A percentile compares a stretch with the other conserved stretches of the same genome.
Evolutionary conservation across 2,888 invertebrate genomes (phyloP).

Genomic region (Gibbula magus): DNA sequence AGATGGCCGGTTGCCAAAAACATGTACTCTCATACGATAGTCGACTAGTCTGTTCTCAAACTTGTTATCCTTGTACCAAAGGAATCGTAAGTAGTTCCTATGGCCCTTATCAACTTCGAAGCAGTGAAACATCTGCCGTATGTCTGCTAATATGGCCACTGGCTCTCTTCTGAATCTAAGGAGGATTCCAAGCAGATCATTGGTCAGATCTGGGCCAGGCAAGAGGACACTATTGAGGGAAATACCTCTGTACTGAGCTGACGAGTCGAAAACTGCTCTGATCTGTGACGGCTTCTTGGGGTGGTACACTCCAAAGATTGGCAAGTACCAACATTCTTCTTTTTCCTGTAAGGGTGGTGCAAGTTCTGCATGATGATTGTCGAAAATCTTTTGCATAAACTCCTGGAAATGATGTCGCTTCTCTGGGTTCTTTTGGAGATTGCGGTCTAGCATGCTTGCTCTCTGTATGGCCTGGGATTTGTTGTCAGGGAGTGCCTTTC

Average conservation of each 20-base stretch:
- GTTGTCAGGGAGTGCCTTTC: conserved; percentile 39
- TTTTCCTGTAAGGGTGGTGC: conserved; percentile 36
- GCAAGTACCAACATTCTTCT: conserved; percentile 45
- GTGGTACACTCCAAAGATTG: conserved; percentile 44
- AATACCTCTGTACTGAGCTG: conserved; percentile 37
- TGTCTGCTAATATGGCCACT: conserved; percentile 40
- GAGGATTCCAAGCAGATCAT: conserved; percentile 42
- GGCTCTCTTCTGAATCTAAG: conserved; percentile 40
- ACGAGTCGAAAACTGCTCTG: conserved; percentile 45
- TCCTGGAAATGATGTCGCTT: conserved; percentile 41
- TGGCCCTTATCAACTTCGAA: conserved; percentile 42
- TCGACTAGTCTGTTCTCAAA: conserved; percentile 27
- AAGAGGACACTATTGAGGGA: conserved; percentile 44
- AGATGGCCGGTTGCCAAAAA: conserved; percentile 31
- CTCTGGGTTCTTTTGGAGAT: conserved; percentile 32
- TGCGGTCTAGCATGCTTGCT: conserved; percentile 36
- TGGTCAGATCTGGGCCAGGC: conserved; percentile 43
- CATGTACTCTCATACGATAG: too few relatives aligned
- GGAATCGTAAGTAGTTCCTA: conserved; percentile 40
- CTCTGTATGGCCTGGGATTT: conserved; percentile 29
- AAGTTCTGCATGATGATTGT: conserved; percentile 40
- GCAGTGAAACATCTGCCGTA: conserved; percentile 48
- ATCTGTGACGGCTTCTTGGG: conserved; percentile 41
- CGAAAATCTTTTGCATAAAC: conserved; percentile 43
- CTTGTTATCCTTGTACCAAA: conserved; percentile 40